Conservation (phyloP, 1,140 invertebrate species). For the Tetramorium parvispinum region DNA sequence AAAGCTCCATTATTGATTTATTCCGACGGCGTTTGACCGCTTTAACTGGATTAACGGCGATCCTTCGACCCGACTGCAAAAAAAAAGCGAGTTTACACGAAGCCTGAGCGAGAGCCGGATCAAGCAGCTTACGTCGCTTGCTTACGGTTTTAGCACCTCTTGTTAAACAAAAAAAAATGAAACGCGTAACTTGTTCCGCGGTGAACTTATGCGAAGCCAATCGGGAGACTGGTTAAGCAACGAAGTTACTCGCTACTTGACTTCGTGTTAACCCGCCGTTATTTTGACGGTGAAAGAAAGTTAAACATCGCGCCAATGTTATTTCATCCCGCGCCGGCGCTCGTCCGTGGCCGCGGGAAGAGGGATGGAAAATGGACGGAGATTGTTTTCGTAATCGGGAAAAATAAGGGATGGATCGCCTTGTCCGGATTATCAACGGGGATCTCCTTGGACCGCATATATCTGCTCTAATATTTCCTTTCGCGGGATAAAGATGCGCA, state of each 20-base stretch:
- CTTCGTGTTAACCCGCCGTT: slow-evolving; percentile 4
- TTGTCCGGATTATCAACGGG: slow-evolving; percentile 1
- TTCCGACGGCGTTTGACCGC: slow-evolving; percentile 64
- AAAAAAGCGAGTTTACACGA: slow-evolving; percentile 33
- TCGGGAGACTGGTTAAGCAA: background rate
- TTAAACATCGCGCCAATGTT: slow-evolving; percentile 69
- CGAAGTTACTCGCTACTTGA: slow-evolving; percentile 15
- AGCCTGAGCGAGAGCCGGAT: background rate
- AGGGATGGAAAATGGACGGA: slow-evolving; percentile 2
- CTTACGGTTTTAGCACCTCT: slow-evolving; percentile 14
- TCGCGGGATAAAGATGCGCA: slow-evolving; percentile 33
- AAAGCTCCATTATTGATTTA: slow-evolving; percentile 69
- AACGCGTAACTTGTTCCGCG: slow-evolving; percentile 12
- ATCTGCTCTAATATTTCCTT: slow-evolving; percentile 44
- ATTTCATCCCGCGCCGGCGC: slow-evolving; percentile 37
- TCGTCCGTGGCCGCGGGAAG: background rate
- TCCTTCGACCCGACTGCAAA: slow-evolving; percentile 23
- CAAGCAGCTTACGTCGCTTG: slow-evolving; percentile 33
- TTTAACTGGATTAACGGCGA: slow-evolving; percentile 69
- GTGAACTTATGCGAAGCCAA: slow-evolving; percentile 7
- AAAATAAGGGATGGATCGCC: slow-evolving; percentile 44
- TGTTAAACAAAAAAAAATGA: slow-evolving; percentile 8
- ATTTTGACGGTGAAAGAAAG: slow-evolving; percentile 45
- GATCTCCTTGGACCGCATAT: slow-evolving; percentile 16
- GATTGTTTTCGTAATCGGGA: slow-evolving; percentile 70